Conservation (phyloP, 2,113 vertebrate genomes). For the Fregetta grallaria region DNA sequence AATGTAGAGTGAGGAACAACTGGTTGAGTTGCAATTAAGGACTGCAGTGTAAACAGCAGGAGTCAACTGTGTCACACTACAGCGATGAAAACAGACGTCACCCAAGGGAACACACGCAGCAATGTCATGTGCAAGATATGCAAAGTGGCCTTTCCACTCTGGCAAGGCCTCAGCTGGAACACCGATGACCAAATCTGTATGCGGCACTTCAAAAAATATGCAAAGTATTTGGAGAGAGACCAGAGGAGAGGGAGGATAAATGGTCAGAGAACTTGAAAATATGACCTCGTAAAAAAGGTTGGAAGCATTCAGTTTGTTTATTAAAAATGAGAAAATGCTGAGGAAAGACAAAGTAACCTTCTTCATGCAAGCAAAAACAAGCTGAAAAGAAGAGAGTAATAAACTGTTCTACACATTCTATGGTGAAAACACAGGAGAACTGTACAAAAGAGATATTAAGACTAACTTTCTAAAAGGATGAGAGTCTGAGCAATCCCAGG, state of each 20-base stretch:
- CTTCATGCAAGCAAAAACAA: not conserved
- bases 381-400: not conserved
- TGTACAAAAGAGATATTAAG: not conserved
- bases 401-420: not conserved
- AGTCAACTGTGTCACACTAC: not conserved
- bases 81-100: not conserved
- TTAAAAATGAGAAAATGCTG: not conserved
- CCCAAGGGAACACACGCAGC: not conserved
- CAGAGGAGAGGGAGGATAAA: not conserved
- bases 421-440: not conserved
- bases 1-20: not conserved
- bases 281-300: not conserved
- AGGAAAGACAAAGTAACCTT: not conserved
- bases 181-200: not conserved
- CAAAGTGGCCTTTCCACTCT: not conserved
- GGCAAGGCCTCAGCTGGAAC: not conserved
- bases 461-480: not conserved
- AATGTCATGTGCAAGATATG: constrained; percentile 18
- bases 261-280: not conserved
- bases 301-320: not conserved
- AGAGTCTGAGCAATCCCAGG: not conserved
- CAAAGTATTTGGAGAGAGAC: not conserved
- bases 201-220: not conserved
- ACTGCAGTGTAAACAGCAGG: not conserved
- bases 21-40: not conserved